phyloP scores from a whole-genome alignment of 1,140 invertebrate genomes.

The Scaptomyza graminum region DNA sequence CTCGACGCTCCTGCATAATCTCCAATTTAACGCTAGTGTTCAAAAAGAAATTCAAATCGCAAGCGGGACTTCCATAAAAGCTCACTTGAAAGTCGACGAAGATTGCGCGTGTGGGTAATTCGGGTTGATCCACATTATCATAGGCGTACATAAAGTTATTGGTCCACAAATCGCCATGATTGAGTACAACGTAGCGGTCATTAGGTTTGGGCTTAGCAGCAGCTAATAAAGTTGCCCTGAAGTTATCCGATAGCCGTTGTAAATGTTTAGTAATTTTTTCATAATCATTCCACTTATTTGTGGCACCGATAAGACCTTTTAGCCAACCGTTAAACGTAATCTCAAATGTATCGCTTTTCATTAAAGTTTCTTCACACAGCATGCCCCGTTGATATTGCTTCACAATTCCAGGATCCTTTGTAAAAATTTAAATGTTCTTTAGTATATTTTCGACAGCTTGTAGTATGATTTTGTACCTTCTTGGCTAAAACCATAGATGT shows the following conservation, averaged over 20 bases:
- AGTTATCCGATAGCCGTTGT: constrained; percentile 84
- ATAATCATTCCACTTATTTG: constrained; percentile 61
- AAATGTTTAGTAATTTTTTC: constrained; percentile 66
- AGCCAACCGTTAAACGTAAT: constrained; percentile 67
- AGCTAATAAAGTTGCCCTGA: constrained; percentile 71
- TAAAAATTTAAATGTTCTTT: background rate
- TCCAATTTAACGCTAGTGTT: constrained; percentile 73
- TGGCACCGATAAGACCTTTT: constrained; percentile 61
- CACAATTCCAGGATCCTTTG: constrained; percentile 65
- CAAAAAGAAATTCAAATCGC: constrained; percentile 78
- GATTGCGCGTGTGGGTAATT: constrained; percentile 84
- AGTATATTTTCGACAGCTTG: background rate
- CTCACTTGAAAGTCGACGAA: constrained; percentile 84
- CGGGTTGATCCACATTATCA: constrained; percentile 74
- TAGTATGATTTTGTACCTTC: constrained; percentile 38
- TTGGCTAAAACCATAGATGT: constrained; percentile 77
- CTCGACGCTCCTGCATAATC: constrained; percentile 67
- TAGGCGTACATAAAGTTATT: constrained; percentile 89
- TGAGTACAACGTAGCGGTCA: constrained; percentile 84
- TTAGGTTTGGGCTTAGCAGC: constrained; percentile 65
- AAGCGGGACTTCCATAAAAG: constrained; percentile 74
- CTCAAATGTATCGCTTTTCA: constrained; percentile 61
- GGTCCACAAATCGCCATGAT: constrained; percentile 88
- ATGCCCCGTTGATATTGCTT: constrained; percentile 64
- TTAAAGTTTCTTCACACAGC: constrained; percentile 62